phyloP scores from a whole-genome alignment of 2,888 invertebrate species.

The Yponomeuta malinellus region DNA sequence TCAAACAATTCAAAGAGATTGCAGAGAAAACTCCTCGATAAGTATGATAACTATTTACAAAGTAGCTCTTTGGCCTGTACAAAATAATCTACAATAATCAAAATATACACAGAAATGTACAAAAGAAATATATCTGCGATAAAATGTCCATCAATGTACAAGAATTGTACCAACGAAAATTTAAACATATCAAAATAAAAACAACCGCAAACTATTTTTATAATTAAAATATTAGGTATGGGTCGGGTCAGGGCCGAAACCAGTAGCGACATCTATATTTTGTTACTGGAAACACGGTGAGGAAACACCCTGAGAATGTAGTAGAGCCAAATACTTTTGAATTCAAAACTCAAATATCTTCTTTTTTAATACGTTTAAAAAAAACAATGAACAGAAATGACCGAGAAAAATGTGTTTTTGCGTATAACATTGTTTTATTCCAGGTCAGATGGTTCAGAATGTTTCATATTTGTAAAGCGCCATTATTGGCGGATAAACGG shows the following conservation, averaged over 20 bases:
- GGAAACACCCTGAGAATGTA: too few relatives aligned
- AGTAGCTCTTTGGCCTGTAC: conserved; percentile 72
- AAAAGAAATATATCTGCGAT: conserved; percentile 39
- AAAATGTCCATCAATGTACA: conserved; percentile 54
- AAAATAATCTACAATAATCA: conserved; percentile 30
- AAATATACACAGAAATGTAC: conserved; percentile 41
- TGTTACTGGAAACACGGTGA: too few relatives aligned
- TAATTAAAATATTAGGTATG: background rate
- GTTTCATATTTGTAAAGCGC: too few relatives aligned
- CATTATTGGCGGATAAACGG: too few relatives aligned
- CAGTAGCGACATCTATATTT: background rate
- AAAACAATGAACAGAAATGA: too few relatives aligned
- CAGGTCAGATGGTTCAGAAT: too few relatives aligned
- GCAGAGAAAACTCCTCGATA: conserved; percentile 10
- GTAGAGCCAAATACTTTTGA: too few relatives aligned
- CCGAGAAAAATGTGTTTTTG: too few relatives aligned
- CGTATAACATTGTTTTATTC: too few relatives aligned
- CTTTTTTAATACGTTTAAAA: too few relatives aligned
- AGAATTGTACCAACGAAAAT: conserved; percentile 47
- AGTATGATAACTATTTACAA: conserved; percentile 53
- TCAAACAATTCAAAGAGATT: conserved; percentile 15
- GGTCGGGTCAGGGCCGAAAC: background rate
- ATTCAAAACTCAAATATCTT: too few relatives aligned
- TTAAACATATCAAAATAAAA: conserved; percentile 67
- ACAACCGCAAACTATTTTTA: conserved; percentile 42